These are phyloP conservation scores for Cantharis lateralis DNA, from an alignment of 2,888 invertebrate genomes.

Conservation along the genomic window DNA sequence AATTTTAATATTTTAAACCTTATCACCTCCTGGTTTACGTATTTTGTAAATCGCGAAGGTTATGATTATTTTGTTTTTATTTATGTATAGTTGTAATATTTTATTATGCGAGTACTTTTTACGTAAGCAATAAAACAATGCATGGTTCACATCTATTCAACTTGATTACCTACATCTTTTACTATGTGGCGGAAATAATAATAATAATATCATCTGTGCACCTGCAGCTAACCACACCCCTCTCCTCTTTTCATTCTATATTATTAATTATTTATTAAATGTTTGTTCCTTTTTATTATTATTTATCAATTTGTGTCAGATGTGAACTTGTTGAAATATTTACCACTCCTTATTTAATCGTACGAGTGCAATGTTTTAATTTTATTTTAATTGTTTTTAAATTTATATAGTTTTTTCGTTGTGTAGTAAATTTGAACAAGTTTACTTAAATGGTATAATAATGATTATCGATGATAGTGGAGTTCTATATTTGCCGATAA, in stretches of 20 bases:
- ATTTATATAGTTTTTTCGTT: not conserved
- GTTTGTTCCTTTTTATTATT: not conserved
- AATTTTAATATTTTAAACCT: not conserved
- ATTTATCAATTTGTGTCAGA: not conserved
- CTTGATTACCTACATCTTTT: not conserved
- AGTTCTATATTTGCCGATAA: not conserved
- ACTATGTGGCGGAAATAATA: not conserved
- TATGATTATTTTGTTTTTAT: conserved; percentile 48
- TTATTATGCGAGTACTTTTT: not conserved
- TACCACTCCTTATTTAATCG: not conserved
- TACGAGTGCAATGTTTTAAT: not conserved
- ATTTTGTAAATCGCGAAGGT: conserved; percentile 54
- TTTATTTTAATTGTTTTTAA: not conserved
- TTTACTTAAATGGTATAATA: not conserved
- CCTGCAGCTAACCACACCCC: not conserved
- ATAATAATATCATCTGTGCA: not conserved
- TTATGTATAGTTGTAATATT: conserved; percentile 36
- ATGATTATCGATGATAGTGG: not conserved
- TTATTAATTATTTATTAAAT: not conserved
- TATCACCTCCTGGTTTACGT: conserved; percentile 56
- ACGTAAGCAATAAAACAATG: not conserved
- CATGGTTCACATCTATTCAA: not conserved
- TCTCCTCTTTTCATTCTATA: not conserved
- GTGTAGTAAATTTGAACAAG: not conserved
- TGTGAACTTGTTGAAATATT: not conserved